Evolutionary conservation across 2,113 vertebrate species (phyloP).

Genomic region (Calonectris borealis): DNA sequence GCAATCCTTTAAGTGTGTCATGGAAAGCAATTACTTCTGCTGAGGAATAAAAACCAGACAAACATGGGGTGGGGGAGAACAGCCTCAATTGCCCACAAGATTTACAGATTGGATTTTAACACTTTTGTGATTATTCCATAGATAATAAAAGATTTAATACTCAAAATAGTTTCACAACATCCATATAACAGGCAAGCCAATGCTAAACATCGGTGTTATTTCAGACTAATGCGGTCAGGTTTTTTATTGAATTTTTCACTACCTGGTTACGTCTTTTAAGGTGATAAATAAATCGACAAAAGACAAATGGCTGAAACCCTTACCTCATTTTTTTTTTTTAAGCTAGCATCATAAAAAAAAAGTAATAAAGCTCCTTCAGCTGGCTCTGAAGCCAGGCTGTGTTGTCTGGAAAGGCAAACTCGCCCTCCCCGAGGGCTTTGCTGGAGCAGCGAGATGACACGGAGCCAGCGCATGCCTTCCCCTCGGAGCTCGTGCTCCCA

Average conservation of each 20-base stretch:
- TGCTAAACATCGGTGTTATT: background rate
- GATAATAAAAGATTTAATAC: background rate
- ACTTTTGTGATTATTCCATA: background rate
- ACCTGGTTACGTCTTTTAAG: background rate
- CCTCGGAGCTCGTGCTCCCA: background rate
- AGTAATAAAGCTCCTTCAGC: background rate
- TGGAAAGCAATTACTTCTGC: background rate
- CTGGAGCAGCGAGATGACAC: background rate
- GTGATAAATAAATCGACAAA: background rate
- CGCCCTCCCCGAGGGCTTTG: background rate
- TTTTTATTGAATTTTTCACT: background rate
- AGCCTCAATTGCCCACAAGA: background rate
- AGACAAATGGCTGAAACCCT: background rate
- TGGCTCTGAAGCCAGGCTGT: background rate
- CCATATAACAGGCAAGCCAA: background rate
- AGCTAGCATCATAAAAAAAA: background rate
- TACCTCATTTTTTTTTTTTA: background rate
- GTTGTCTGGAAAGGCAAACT: background rate
- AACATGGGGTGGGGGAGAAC: background rate
- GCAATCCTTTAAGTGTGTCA: background rate
- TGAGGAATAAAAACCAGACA: background rate
- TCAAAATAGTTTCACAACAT: background rate
- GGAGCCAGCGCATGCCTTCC: fast-evolving
- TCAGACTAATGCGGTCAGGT: background rate
- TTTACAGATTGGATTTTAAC: background rate